Evolutionary conservation across 2,888 invertebrate species (phyloP), one percentile per base, ranked within the genome.

Genomic region (Teleogryllus oceanicus): DNA sequence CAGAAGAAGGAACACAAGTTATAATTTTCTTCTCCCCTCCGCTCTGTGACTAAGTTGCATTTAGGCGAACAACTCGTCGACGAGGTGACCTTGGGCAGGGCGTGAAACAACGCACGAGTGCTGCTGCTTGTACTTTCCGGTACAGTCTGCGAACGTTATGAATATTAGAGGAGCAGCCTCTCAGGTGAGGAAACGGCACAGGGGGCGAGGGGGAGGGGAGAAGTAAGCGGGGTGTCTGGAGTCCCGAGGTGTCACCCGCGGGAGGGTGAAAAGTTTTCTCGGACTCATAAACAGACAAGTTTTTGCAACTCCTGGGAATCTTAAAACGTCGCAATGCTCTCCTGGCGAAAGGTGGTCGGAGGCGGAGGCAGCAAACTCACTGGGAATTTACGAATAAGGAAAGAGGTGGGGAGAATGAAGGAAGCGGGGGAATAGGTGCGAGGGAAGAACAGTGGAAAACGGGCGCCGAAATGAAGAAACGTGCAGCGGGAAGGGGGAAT

Each of bases 281-380:
- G 62, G 62, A 62, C 62, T 62, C 62, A n/a, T 62, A 62, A 62
- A 62, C 62, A 62, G 62, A 62, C 62, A 62, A 62, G 62, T 62
- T 62, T 13, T 62, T 62, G 8, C 62, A 18, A n/a, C 62, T 62
- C 62, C 10, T 62, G 62, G 62, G 62, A 62, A 62, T 62, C 62
- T 62, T n/a, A 62, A 62, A 62, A 62, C 62, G n/a, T 62, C 12
- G 62, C 62, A 62, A 13, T 62, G 16, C 8, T 37, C 37, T 8
- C 8, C 37, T 37, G 37, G 37, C 37, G 37, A 37, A 37, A 37
- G 37, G 37, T 37, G 37, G 37, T 4, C 8, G 37, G 8, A 8
- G 37, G 8, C 5, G 37, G 37, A 37, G 37, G 37, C 0, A 37
- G 37, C 37, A 37, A 5, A 37, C 37, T 37, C 37, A 8, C 37